These are phyloP conservation scores for Oscheius sp. DNA, from an alignment of 1,140 invertebrate species.

Conservation along the genomic window DNA sequence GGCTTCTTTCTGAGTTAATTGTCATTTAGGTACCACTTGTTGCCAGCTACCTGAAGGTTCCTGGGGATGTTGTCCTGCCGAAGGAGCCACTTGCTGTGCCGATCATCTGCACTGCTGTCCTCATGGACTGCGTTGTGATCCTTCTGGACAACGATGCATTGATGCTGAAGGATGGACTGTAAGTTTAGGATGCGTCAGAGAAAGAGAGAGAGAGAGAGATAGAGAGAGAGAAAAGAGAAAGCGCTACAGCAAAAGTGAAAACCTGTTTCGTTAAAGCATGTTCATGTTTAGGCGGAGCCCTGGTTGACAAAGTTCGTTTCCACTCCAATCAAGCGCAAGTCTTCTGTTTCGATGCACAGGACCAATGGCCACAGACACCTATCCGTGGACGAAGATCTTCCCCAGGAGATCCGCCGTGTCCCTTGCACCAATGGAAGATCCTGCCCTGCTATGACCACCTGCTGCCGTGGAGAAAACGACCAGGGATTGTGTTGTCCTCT, in stretches of 20 bases:
- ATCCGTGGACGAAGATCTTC: neutral
- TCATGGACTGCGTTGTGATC: constrained; percentile 33
- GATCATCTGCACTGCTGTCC: constrained; percentile 60
- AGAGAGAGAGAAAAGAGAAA: no score
- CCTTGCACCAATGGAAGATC: constrained; percentile 8
- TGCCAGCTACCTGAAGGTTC: constrained; percentile 56
- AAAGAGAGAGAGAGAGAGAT: no score
- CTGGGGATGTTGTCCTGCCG: constrained; percentile 63
- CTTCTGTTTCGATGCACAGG: neutral
- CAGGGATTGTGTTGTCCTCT: constrained; percentile 29
- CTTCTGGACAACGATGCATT: constrained; percentile 20
- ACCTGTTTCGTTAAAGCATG: neutral
- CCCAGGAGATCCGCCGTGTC: neutral
- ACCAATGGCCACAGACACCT: no score
- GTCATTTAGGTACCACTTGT: constrained; percentile 61
- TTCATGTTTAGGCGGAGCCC: neutral
- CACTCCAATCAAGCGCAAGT: constrained; percentile 15
- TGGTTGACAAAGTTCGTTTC: constrained; percentile 24
- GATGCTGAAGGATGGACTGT: constrained; percentile 7
- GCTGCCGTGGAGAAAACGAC: neutral
- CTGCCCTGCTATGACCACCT: constrained; percentile 18
- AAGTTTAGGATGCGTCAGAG: neutral
- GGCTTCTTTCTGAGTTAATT: no score
- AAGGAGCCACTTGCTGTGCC: constrained; percentile 60
- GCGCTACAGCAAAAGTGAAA: no score